These are phyloP conservation scores for Dendroctonus valens DNA, from an alignment of 1,140 invertebrate genomes.

Conservation along the genomic window DNA sequence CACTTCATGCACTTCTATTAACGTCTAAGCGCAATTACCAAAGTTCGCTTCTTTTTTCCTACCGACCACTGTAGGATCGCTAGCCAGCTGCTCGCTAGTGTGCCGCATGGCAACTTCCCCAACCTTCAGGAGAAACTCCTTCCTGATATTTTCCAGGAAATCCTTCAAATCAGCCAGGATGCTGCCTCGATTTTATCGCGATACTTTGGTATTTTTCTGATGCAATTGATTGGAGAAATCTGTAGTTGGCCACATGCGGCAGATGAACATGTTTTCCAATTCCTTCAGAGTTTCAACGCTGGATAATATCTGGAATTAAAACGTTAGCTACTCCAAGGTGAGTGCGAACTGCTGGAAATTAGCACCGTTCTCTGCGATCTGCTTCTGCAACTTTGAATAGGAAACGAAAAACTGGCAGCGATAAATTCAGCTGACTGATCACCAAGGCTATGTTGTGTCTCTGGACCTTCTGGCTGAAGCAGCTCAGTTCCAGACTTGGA, in stretches of 20 bases:
- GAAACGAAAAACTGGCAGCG: conserved; percentile 92
- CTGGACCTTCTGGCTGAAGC: conserved; percentile 87
- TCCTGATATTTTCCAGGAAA: conserved; percentile 95
- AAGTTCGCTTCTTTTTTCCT: conserved; percentile 61
- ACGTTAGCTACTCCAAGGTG: background rate
- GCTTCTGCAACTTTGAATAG: conserved; percentile 91
- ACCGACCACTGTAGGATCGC: conserved; percentile 62
- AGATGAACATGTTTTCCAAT: conserved; percentile 90
- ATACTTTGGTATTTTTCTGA: conserved; percentile 78
- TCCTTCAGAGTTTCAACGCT: conserved; percentile 94
- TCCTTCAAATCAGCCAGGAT: conserved; percentile 93
- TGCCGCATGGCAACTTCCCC: conserved; percentile 91
- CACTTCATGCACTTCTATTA: conserved; percentile 50
- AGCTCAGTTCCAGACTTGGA: conserved; percentile 76
- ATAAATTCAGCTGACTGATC: conserved; percentile 89
- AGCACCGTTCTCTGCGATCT: conserved; percentile 85
- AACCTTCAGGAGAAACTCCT: conserved; percentile 91
- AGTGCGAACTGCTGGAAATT: conserved; percentile 2
- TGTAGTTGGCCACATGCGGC: conserved; percentile 87
- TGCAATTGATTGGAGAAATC: conserved; percentile 94
- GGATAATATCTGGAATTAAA: conserved; percentile 79
- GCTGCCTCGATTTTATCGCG: conserved; percentile 92
- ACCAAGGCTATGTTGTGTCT: conserved; percentile 91
- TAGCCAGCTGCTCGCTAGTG: conserved; percentile 64
- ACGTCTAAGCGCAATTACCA: conserved; percentile 5